Conservation (phyloP, 2,797 vertebrate genomes). For the Gymnothorax javanicus region DNA sequence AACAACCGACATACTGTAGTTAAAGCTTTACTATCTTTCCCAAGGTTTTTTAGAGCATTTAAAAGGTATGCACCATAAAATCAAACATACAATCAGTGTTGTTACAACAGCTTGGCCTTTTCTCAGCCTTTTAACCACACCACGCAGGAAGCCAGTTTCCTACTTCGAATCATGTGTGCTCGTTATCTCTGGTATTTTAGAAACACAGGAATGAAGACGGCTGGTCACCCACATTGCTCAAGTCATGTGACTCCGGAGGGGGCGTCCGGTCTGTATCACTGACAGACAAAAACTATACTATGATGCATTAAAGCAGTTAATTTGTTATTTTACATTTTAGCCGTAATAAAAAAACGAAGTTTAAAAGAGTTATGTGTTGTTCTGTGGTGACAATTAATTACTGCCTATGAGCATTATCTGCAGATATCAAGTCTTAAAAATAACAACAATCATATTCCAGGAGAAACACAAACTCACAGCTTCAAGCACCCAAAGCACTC, state of each 20-base stretch:
- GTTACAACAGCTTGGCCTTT: too few species aligned
- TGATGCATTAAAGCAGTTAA: neutral
- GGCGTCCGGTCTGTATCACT: neutral
- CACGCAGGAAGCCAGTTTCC: neutral
- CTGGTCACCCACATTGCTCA: neutral
- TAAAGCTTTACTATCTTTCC: too few species aligned
- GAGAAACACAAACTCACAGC: neutral
- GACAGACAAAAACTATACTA: neutral
- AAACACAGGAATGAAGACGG: neutral
- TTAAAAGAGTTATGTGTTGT: neutral
- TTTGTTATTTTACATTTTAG: neutral
- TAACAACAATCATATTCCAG: neutral
- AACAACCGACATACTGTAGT: too few species aligned
- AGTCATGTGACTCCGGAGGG: neutral
- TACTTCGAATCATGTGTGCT: neutral
- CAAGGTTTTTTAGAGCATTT: too few species aligned
- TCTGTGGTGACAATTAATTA: neutral
- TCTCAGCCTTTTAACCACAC: neutral
- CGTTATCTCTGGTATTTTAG: neutral
- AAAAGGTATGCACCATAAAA: too few species aligned
- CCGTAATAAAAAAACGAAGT: neutral
- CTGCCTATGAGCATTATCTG: neutral
- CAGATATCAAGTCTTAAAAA: neutral
- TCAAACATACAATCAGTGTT: too few species aligned
- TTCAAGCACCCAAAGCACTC: neutral